Conservation (phyloP, 1,140 invertebrate genomes). For the Micrasema minimum region DNA sequence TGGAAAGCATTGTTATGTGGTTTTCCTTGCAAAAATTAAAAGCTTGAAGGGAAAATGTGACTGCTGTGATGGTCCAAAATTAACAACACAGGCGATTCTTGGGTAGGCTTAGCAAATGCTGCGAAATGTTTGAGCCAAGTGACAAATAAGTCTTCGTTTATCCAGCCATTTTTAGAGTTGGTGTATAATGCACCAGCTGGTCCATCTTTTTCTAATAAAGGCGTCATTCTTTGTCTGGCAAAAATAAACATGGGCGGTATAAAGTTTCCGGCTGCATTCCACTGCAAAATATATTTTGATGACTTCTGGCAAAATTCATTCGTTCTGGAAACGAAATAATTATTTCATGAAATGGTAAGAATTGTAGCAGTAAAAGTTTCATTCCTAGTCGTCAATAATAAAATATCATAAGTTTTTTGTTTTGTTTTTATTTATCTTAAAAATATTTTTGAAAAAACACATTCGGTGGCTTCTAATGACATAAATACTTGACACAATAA, state of each 20-base stretch:
- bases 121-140: slow-evolving; percentile 62
- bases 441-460: too few relatives aligned
- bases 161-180: slow-evolving; percentile 56
- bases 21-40: slow-evolving; percentile 57
- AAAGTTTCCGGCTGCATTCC: slow-evolving; percentile 53
- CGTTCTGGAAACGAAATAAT: too few relatives aligned
- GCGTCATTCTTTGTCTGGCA: slow-evolving; percentile 56
- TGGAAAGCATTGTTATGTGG: slow-evolving; percentile 59
- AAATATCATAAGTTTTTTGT: too few relatives aligned
- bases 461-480: too few relatives aligned
- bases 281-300: too few relatives aligned
- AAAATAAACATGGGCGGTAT: slow-evolving; percentile 58
- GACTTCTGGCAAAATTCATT: too few relatives aligned
- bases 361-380: too few relatives aligned
- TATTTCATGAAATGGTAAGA: too few relatives aligned
- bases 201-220: slow-evolving; percentile 54
- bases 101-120: slow-evolving; percentile 54
- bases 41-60: slow-evolving; percentile 56
- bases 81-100: slow-evolving; percentile 48
- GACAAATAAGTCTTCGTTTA: slow-evolving; percentile 57
- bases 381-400: too few relatives aligned
- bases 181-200: slow-evolving; percentile 55
- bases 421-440: too few relatives aligned
- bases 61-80: slow-evolving; percentile 58
- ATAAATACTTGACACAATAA: too few relatives aligned